Evolutionary conservation across 2,888 invertebrate genomes (phyloP).

Genomic region (Cryptus viduatorius): DNA sequence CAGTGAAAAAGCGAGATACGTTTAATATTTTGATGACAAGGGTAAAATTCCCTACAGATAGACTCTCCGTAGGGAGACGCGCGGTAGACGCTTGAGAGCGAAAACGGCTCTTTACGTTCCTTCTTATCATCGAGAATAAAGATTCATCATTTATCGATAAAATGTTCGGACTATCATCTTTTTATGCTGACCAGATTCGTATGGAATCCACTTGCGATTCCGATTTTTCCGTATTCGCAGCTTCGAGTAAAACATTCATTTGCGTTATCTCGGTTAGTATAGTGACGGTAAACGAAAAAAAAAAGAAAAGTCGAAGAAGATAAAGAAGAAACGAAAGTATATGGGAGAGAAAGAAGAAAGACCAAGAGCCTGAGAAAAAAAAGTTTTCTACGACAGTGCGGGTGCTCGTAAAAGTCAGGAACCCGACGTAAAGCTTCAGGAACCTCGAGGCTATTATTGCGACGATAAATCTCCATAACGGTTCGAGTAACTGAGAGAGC

Average conservation of each 20-base stretch:
- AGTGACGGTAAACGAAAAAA: background rate
- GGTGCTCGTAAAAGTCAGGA: constrained; percentile 59
- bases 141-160: too few species aligned
- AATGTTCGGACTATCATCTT: background rate
- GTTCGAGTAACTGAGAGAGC: constrained; percentile 31
- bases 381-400: constrained; percentile 45
- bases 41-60: too few species aligned
- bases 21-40: too few species aligned
- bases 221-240: too few species aligned
- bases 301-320: constrained; percentile 3
- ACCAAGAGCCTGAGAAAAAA: constrained; percentile 9
- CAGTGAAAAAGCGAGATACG: too few species aligned
- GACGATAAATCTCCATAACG: constrained; percentile 65
- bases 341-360: constrained; percentile 1
- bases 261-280: background rate
- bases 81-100: too few species aligned
- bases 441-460: constrained; percentile 52
- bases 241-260: constrained; percentile 16
- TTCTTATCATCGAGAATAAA: too few species aligned
- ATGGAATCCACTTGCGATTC: too few species aligned
- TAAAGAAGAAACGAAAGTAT: constrained; percentile 2
- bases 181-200: background rate
- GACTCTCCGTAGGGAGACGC: too few species aligned
- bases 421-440: constrained; percentile 28
- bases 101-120: too few species aligned